Conservation (phyloP, 2,888 invertebrate species). For the Lithophane ornitopus region DNA sequence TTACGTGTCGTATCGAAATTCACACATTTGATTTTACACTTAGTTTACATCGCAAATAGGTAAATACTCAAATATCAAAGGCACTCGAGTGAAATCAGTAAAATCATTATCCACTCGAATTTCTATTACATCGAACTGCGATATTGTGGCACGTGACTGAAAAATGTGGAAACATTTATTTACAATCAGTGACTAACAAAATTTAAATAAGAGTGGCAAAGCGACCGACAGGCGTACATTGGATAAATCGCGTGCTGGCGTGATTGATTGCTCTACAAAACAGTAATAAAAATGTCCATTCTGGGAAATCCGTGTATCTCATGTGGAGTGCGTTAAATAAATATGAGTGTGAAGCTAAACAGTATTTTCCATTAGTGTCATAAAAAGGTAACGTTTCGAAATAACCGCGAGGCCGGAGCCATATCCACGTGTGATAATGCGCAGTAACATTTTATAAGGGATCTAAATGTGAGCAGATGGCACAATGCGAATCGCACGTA, state of each 20-base stretch:
- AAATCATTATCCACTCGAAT: conserved; percentile 2
- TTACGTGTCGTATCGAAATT: conserved; percentile 66
- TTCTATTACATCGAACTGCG: conserved; percentile 8
- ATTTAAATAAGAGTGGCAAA: conserved; percentile 55
- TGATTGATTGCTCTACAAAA: conserved; percentile 63
- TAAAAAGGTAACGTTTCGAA: conserved; percentile 87
- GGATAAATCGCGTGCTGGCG: conserved; percentile 44
- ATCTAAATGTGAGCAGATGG: conserved; percentile 90
- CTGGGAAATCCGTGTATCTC: conserved; percentile 63
- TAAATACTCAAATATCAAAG: conserved; percentile 18
- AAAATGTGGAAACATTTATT: conserved; percentile 46
- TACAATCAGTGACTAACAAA: conserved; percentile 52
- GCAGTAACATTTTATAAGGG: conserved; percentile 90
- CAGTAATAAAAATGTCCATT: conserved; percentile 59
- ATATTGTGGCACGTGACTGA: conserved; percentile 22
- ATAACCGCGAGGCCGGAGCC: conserved; percentile 83
- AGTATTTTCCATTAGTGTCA: conserved; percentile 88
- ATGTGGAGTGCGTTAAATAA: conserved; percentile 77
- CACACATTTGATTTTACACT: conserved; percentile 54
- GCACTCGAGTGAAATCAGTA: background rate
- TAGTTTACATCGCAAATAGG: conserved; percentile 31
- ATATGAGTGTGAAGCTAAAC: conserved; percentile 82
- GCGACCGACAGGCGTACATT: conserved; percentile 46
- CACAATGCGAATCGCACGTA: conserved; percentile 86
- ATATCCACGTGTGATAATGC: conserved; percentile 89